phyloP scores from a whole-genome alignment of 1,140 invertebrate genomes.

The Eupristina koningsbergeri region DNA sequence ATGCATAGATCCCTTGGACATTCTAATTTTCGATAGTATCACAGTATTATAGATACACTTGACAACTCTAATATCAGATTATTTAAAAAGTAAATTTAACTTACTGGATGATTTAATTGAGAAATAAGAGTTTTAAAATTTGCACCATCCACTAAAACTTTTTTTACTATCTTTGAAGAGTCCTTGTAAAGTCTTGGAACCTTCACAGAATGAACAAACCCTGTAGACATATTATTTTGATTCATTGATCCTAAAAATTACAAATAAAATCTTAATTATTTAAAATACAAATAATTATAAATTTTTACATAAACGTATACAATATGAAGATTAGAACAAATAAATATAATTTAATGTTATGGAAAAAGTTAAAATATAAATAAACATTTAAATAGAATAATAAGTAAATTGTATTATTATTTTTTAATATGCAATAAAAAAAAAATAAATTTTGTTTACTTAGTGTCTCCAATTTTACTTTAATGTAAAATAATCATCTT shows the following conservation, averaged over 20 bases:
- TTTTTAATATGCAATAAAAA: neutral
- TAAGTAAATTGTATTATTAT: neutral
- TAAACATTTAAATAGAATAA: neutral
- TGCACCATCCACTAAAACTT: slow-evolving; percentile 79
- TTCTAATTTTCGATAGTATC: slow-evolving; percentile 57
- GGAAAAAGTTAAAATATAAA: neutral
- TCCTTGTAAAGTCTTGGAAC: slow-evolving; percentile 85
- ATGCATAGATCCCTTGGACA: slow-evolving; percentile 72
- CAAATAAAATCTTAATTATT: neutral
- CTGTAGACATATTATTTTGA: slow-evolving; percentile 57
- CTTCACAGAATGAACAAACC: slow-evolving; percentile 81
- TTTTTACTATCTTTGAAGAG: slow-evolving; percentile 78
- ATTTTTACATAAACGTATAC: neutral
- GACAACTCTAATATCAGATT: neutral
- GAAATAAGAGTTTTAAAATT: slow-evolving; percentile 83
- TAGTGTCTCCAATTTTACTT: neutral
- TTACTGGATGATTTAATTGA: slow-evolving; percentile 79
- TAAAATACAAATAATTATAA: neutral
- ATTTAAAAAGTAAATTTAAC: slow-evolving; percentile 53
- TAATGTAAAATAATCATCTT: neutral
- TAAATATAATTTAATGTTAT: neutral
- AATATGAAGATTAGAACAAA: neutral
- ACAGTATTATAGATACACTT: slow-evolving; percentile 26
- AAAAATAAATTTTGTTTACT: neutral
- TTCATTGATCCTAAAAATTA: slow-evolving; percentile 40